Evolutionary conservation across 2,113 vertebrate species (phyloP), one percentile per base, ranked within the genome.

Genomic region (Arizona elegans): DNA sequence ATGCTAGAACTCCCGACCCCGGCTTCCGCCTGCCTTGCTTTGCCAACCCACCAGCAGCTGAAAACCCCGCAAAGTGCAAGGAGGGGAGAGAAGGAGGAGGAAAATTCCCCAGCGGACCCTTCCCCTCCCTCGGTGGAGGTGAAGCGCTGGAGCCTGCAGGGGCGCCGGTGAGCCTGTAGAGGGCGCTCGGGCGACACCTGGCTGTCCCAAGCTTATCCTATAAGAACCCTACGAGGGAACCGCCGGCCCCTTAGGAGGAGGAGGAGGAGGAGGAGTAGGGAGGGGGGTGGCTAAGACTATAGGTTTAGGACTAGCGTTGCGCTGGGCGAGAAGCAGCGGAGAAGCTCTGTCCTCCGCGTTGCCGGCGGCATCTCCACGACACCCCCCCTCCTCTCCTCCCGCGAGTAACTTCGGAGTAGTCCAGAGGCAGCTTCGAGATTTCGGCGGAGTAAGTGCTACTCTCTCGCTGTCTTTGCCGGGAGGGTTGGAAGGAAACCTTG

Each of bases 331-430:
- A 70, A n/a, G 65, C n/a, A 33, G 62, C 23, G 11, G 55, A 43
- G 10, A 24, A 47, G 15, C 17, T 81, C 70, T n/a, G 8, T 81
- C 70, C 15, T 38, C 17, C n/a, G 70, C 33, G 70, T 19, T 38
- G 70, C 7, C 13, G 15, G n/a, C 7, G 33, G 17, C 6, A 21
- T 38, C 33, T 21, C 70, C 70, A n/a, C 15, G 65, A 13, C 11
- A 1, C 1, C 6, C 26, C 1, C 3, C 8, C 1, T 1, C 8
- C 1, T 1, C 8, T 8, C 87, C 19, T 23, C 43, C 26, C 8
- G 1, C n/a, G 53, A 88, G 58, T 9, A 21, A 3, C 21, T 50
- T 26, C 24, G 43, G 56, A 90, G 89, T 65, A 58, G 17, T 15
- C 24, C 43, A 29, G 9, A 29, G 26, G 88, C 58, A 88, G 87